Evolutionary conservation across 1,140 invertebrate species (phyloP).

Genomic region (Pomacea maculata): DNA sequence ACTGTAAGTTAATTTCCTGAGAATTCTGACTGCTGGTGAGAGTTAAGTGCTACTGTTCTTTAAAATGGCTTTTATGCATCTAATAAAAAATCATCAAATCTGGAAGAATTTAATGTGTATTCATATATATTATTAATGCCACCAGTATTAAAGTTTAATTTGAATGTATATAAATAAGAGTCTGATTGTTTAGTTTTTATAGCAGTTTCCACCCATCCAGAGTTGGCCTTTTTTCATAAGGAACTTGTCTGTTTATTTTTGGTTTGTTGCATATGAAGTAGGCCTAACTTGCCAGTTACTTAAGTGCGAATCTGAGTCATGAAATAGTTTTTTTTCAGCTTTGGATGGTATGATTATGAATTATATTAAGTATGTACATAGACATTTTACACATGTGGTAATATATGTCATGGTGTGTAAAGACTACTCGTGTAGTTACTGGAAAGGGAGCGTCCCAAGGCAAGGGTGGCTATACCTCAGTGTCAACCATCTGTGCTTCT

Average conservation of each 20-base stretch:
- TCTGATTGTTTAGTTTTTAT: too few relatives aligned
- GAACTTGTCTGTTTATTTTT: too few relatives aligned
- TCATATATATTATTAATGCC: neutral
- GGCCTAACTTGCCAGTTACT: too few relatives aligned
- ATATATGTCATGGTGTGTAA: constrained; percentile 15
- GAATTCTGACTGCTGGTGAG: too few relatives aligned
- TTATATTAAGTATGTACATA: neutral
- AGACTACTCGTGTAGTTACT: constrained; percentile 81
- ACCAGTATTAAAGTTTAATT: neutral
- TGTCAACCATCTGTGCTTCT: constrained; percentile 94
- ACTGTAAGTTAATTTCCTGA: constrained; percentile 77
- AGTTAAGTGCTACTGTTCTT: too few relatives aligned
- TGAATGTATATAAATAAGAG: too few relatives aligned
- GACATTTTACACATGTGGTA: neutral
- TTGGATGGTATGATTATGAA: constrained; percentile 12
- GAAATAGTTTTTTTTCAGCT: neutral
- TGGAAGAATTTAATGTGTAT: neutral
- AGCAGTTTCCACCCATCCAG: too few relatives aligned
- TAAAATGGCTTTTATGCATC: too few relatives aligned
- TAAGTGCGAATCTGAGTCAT: neutral
- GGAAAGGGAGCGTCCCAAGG: constrained; percentile 88
- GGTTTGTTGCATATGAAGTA: too few relatives aligned
- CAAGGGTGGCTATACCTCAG: constrained; percentile 97
- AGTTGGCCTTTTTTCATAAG: too few relatives aligned
- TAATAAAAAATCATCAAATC: too few relatives aligned